These are phyloP conservation scores for Falco berigora DNA, from an alignment of 2,797 vertebrate genomes.

Conservation along the genomic window DNA sequence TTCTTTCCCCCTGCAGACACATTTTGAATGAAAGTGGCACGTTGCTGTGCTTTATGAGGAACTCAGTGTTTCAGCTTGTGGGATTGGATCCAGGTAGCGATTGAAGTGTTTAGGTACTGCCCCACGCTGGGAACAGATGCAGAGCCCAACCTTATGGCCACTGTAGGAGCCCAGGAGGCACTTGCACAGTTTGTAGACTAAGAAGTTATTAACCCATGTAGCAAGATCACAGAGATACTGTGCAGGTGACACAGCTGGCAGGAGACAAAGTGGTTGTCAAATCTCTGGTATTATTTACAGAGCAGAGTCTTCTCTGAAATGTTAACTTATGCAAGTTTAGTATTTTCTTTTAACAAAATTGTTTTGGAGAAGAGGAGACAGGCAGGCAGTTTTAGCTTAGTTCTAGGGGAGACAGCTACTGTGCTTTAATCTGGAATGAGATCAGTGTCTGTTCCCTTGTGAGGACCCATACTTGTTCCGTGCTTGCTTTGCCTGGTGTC, in stretches of 20 bases:
- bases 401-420: background rate
- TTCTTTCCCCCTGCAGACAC: background rate
- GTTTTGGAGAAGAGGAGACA: background rate
- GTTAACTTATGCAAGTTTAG: background rate
- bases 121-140: accelerated
- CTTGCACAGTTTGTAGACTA: background rate
- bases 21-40: background rate
- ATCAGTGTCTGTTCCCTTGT: background rate
- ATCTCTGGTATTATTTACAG: background rate
- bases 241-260: background rate
- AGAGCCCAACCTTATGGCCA: background rate
- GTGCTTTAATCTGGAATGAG: background rate
- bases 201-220: background rate
- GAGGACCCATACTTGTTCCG: background rate
- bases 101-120: background rate
- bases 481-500: background rate
- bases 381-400: background rate
- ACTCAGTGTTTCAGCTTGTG: background rate
- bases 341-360: background rate
- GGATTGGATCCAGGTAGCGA: background rate
- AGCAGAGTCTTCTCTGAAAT: background rate
- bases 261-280: background rate
- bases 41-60: background rate
- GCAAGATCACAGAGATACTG: background rate
- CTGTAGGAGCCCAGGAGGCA: background rate